Percentiles rank a stretch among this genome's conserved stretches.
Evolutionary conservation across 2,113 vertebrate species (phyloP).

Genomic region (Actenoides lindsayi): DNA sequence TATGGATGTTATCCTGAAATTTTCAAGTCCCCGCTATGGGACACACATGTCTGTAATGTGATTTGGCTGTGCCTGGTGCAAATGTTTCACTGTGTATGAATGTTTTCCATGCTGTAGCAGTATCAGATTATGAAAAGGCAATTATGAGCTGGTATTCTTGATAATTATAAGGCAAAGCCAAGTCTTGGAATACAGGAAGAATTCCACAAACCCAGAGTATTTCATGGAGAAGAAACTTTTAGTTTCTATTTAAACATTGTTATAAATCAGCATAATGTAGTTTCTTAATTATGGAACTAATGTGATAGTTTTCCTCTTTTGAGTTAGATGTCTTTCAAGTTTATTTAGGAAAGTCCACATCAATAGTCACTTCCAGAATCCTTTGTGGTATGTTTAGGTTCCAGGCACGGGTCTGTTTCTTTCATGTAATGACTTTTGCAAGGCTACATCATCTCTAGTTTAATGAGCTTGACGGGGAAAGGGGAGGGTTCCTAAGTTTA

Average conservation of each 20-base stretch:
- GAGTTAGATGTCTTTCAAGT: background rate
- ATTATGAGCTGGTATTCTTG: background rate
- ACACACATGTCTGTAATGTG: background rate
- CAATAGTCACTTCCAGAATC: background rate
- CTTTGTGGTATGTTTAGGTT: background rate
- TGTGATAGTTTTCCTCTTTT: background rate
- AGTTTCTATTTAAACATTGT: background rate
- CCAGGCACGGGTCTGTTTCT: background rate
- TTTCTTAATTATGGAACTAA: background rate
- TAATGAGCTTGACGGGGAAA: background rate
- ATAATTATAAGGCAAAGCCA: background rate
- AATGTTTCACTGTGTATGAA: background rate
- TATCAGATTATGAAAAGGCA: background rate
- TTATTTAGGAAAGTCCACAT: background rate
- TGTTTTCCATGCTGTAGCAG: background rate
- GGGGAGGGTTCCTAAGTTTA: background rate
- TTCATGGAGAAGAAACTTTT: background rate
- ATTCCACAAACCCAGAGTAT: background rate
- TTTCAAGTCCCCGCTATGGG: background rate
- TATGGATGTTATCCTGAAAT: background rate
- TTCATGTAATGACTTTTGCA: background rate
- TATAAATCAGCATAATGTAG: background rate
- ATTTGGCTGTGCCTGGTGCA: background rate
- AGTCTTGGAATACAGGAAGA: background rate
- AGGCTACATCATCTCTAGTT: background rate